A percentile compares a stretch with the other conserved stretches of the same genome.
Conservation (phyloP, 2,888 invertebrate genomes). For the Nemoura dubitans region DNA sequence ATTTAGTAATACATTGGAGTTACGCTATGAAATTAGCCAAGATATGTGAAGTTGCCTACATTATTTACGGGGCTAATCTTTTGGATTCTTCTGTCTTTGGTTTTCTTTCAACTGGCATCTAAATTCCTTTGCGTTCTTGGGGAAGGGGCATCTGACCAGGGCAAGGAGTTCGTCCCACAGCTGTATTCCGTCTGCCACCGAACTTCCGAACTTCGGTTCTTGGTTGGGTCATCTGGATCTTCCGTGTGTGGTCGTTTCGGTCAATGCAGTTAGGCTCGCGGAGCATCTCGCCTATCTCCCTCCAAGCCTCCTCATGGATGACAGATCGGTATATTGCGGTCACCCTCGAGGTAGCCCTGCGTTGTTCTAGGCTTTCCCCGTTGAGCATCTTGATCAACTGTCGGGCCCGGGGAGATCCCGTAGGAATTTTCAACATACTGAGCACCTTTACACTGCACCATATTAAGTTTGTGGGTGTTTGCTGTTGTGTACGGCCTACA, state of each 20-base stretch:
- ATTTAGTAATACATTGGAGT: no score
- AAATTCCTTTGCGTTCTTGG: no score
- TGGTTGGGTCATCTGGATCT: no score
- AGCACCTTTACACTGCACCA: not conserved
- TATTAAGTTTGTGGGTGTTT: not conserved
- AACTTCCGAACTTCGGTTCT: not conserved
- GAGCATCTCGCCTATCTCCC: no score
- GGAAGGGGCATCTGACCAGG: not conserved
- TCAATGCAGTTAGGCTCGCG: no score
- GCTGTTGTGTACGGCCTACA: not conserved
- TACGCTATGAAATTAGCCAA: no score
- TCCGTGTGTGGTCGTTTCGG: no score
- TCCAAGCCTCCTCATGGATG: no score
- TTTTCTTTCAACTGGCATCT: no score
- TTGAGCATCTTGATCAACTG: not conserved
- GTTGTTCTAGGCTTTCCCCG: not conserved
- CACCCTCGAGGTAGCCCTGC: not conserved
- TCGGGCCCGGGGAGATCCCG: not conserved
- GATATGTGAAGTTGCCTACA: no score
- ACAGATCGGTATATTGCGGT: not conserved
- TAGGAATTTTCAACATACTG: not conserved
- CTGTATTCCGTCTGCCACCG: not conserved
- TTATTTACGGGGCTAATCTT: no score
- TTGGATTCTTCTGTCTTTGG: no score
- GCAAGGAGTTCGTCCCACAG: not conserved